Conservation (phyloP, 1,140 invertebrate species). For the Helicoverpa zea region DNA sequence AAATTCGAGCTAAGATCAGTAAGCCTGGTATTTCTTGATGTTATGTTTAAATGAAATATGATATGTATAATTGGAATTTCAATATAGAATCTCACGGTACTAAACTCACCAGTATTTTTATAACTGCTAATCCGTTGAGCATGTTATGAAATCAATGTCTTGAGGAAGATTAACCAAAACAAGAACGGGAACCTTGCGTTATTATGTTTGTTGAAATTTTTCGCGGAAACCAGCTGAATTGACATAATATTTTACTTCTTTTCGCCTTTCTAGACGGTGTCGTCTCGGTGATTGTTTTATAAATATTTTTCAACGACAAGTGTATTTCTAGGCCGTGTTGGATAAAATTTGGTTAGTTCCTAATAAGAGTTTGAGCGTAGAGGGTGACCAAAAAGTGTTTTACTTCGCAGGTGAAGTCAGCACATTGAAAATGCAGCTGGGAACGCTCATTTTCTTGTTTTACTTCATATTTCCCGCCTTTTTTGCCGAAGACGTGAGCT, state of each 20-base stretch:
- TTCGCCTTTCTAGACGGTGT: conserved; percentile 51
- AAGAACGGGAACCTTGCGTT: background rate
- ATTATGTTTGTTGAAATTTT: conserved; percentile 60
- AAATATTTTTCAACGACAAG: conserved; percentile 60
- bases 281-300: conserved; percentile 62
- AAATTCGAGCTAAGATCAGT: too few species aligned
- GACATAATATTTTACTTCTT: conserved; percentile 45
- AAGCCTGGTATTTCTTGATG: too few species aligned
- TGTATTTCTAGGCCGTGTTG: conserved; percentile 63
- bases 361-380: conserved; percentile 2
- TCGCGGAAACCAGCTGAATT: conserved; percentile 52
- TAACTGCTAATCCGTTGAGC: background rate
- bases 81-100: background rate
- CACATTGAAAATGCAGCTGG: conserved; percentile 60
- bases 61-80: too few species aligned
- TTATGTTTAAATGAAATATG: too few species aligned
- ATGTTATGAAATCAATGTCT: background rate
- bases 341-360: conserved; percentile 43
- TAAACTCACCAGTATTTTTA: background rate
- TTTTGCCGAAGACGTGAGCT: conserved; percentile 67
- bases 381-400: conserved; percentile 10
- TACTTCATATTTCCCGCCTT: conserved; percentile 58
- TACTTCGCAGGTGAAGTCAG: conserved; percentile 47
- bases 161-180: conserved; percentile 21
- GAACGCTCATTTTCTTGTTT: conserved; percentile 53